phyloP scores from a whole-genome alignment of 2,888 invertebrate species.

The Eupithecia dodoneata region DNA sequence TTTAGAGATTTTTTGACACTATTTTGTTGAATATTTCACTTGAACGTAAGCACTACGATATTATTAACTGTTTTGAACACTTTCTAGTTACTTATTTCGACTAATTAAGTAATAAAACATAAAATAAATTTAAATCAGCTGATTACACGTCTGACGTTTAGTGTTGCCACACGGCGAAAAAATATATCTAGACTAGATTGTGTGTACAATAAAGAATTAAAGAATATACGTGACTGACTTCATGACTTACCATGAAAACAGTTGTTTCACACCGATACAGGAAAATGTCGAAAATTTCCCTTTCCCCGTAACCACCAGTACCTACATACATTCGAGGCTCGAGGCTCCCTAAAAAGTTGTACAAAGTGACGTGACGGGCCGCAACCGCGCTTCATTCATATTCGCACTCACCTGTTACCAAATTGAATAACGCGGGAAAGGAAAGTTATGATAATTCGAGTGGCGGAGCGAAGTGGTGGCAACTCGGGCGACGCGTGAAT shows the following conservation, averaged over 20 bases:
- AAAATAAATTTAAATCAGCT: too few species aligned
- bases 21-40: too few species aligned
- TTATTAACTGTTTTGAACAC: too few species aligned
- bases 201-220: too few species aligned
- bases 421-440: conserved; percentile 79
- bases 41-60: too few species aligned
- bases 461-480: conserved; percentile 45
- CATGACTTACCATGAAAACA: neutral
- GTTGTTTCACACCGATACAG: neutral
- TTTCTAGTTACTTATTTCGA: too few species aligned
- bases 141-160: too few species aligned
- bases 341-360: conserved; percentile 31
- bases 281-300: neutral
- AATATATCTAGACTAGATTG: too few species aligned
- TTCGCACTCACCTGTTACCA: conserved; percentile 74
- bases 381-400: conserved; percentile 67
- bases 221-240: neutral
- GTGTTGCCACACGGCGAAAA: too few species aligned
- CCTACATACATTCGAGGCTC: neutral
- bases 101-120: too few species aligned
- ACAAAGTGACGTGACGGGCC: conserved; percentile 41
- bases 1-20: too few species aligned
- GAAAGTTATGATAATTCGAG: conserved; percentile 77
- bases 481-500: conserved; percentile 26
- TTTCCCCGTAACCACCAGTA: neutral